Base-by-base conservation (phyloP, 2,797 vertebrate species). In the Ataeniobius toweri region DNA sequence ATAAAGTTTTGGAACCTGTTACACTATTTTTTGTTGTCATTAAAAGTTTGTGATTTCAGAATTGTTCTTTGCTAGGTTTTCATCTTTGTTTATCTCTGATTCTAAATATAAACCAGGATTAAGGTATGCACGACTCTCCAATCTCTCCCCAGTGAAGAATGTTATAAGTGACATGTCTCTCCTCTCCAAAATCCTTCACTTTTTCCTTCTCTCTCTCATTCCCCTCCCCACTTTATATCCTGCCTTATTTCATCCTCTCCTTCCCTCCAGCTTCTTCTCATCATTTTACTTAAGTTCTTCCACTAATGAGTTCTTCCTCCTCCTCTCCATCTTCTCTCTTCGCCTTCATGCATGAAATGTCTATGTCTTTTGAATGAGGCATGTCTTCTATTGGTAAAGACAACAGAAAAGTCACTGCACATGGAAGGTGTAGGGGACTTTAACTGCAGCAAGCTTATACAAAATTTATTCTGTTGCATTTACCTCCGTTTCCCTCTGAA, bases 261-360 rank as follows among this genome's bases (percentile, higher is more conserved):
- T 87, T 87, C 91, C 91, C 91, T 91, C 80, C 79, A 92, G 91
- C 91, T 89, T 90, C 80, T 92, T 85, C 89, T 91, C 92, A 92
- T 93, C 91, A 93, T 91, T 91, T 90, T 91, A 92, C 89, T 93
- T 91, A 92, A 92, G 92, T 76, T 92, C 86, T 89, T 86, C 70
- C 80, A 82, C 86, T 91, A 93, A 94, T 93, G 91, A 91, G 88
- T 86, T 89, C 80, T 80, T 89, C 85, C 86, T 82, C 86, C 81
- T 83, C 75, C 50, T 51, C 79, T 28, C 44, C 65, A 9, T 76
- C 72, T 18, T 71, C 71, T 48, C 31, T 72, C 75, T 31, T 50
- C 73, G 26, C 31, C 31, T 59, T 12, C 39, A 58, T 51, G 24
- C 18, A 63, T 67, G 50, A 39, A 31, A 73, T 75, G 73, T 77